Evolutionary conservation across 2,888 invertebrate genomes (phyloP).

Genomic region (Cylloceria caligata): DNA sequence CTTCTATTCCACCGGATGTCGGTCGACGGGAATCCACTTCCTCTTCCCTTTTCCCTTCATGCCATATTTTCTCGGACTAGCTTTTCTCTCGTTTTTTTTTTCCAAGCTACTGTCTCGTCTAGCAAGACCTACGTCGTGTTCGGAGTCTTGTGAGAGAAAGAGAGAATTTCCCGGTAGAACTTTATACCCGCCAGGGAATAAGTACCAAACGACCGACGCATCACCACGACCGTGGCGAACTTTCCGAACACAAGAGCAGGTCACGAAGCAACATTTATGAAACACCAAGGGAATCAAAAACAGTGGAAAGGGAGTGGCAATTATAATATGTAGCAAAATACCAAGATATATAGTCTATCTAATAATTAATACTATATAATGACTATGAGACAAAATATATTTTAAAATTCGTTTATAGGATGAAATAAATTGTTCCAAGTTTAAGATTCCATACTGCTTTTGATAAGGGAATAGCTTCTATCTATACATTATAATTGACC

Average conservation of each 20-base stretch:
- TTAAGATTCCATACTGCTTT: too few species aligned
- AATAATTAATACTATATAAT: too few species aligned
- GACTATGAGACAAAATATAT: too few species aligned
- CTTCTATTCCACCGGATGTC: conserved; percentile 44
- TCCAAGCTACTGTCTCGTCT: conserved; percentile 18
- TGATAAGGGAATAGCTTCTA: too few species aligned
- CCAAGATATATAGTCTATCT: too few species aligned
- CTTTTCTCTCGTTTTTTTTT: conserved; percentile 1
- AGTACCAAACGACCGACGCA: conserved; percentile 22
- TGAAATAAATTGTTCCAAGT: not conserved
- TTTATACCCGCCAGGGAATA: conserved; percentile 31
- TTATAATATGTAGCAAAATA: too few species aligned
- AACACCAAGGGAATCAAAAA: not conserved
- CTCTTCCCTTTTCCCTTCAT: conserved; percentile 7
- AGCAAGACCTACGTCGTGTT: conserved; percentile 6
- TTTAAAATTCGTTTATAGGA: too few species aligned
- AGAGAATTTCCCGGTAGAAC: conserved; percentile 20
- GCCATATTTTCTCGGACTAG: conserved; percentile 14
- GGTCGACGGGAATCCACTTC: conserved; percentile 40
- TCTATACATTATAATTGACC: too few species aligned
- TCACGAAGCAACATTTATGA: conserved; percentile 6
- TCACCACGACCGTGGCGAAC: not conserved
- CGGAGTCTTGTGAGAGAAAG: not conserved
- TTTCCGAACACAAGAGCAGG: not conserved
- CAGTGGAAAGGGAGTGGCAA: too few species aligned